Evolutionary conservation across 1,140 invertebrate species (phyloP).

Genomic region (Patella vulgata): DNA sequence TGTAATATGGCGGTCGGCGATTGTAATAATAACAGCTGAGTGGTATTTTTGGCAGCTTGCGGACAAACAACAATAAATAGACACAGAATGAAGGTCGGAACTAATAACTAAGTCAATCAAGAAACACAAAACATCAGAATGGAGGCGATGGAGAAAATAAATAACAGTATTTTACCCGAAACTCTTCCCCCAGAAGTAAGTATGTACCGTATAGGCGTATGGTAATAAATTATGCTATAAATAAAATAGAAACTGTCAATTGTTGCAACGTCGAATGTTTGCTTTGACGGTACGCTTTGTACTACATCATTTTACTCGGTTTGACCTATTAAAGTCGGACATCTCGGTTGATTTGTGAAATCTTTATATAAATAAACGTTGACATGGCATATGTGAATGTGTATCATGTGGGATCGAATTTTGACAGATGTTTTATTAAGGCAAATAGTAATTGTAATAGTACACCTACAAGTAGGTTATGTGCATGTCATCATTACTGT

Average conservation of each 20-base stretch:
- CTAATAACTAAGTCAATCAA: too few species aligned
- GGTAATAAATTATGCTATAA: not conserved
- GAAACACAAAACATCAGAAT: slow-evolving; percentile 12
- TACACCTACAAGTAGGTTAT: too few species aligned
- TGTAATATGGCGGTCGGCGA: slow-evolving; percentile 29
- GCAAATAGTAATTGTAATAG: too few species aligned
- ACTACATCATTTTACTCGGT: not conserved
- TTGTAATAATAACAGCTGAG: slow-evolving; percentile 24
- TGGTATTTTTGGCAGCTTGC: slow-evolving; percentile 24
- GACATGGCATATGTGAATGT: too few species aligned
- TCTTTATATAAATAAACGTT: not conserved
- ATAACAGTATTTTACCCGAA: slow-evolving; percentile 58
- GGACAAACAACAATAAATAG: slow-evolving; percentile 10
- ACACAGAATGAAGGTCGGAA: too few species aligned
- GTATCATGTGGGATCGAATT: too few species aligned
- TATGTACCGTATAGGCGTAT: not conserved
- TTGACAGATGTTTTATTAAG: too few species aligned
- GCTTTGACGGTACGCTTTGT: not conserved
- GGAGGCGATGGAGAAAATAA: slow-evolving; percentile 11
- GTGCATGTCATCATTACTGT: too few species aligned
- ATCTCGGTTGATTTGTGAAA: not conserved
- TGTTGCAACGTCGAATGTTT: not conserved
- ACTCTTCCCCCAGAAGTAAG: slow-evolving; percentile 73
- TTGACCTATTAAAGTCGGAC: not conserved
- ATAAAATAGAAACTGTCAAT: not conserved